Conservation (phyloP, 2,113 vertebrate genomes). For the Eulemur macaco region DNA sequence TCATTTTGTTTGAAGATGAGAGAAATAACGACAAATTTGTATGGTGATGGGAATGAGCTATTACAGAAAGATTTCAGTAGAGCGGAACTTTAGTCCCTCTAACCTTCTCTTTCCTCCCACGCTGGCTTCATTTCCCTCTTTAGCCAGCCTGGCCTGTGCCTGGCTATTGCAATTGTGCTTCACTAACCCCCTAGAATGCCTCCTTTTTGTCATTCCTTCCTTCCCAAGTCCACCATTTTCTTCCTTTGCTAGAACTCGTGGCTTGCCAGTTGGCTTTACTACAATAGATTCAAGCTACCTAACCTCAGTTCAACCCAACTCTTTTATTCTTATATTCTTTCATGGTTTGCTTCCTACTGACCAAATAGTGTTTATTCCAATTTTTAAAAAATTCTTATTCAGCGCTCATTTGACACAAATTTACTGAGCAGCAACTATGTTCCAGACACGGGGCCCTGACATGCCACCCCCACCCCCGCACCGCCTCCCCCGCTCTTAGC, state of each 20-base stretch:
- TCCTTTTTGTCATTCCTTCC: neutral
- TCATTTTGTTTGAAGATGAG: neutral
- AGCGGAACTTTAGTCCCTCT: neutral
- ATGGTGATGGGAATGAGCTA: neutral
- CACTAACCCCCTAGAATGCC: neutral
- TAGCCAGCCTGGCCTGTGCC: neutral
- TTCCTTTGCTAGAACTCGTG: neutral
- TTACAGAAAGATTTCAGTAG: neutral
- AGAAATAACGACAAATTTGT: neutral
- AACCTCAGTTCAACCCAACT: conserved; percentile 43
- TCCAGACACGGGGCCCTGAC: neutral
- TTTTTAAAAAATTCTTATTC: neutral
- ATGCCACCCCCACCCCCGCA: too few relatives aligned
- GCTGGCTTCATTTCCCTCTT: neutral
- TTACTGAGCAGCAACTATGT: neutral
- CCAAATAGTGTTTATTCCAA: conserved; percentile 21
- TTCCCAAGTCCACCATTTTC: neutral
- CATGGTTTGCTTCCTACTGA: conserved; percentile 29
- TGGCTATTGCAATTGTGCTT: neutral
- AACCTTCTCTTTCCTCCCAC: neutral
- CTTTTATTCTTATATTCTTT: neutral
- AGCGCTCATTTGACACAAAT: neutral
- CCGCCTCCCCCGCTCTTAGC: neutral
- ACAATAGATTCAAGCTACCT: neutral
- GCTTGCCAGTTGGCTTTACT: conserved; percentile 44